Evolutionary conservation across 1,140 invertebrate species (phyloP).

Genomic region (Trypoxylus dichotomus): DNA sequence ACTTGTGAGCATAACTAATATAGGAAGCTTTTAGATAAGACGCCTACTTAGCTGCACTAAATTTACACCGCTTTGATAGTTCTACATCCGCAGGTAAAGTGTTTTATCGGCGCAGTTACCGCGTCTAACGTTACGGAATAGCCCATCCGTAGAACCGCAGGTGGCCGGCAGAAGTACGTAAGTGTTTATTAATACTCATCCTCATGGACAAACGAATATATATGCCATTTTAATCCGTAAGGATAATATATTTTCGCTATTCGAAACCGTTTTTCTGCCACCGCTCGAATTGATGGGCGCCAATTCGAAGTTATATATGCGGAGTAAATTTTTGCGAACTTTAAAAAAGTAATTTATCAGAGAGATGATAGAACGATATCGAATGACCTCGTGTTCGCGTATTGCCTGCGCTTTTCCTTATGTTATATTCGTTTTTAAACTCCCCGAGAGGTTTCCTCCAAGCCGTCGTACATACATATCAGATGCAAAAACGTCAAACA

Average conservation of each 20-base stretch:
- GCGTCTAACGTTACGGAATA: not conserved
- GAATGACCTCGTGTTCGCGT: not conserved
- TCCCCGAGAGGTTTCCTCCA: not conserved
- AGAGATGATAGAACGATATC: not conserved
- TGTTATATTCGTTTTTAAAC: not conserved
- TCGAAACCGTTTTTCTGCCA: not conserved
- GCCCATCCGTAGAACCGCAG: not conserved
- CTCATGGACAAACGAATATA: not conserved
- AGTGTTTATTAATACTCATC: conserved; percentile 7
- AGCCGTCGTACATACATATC: not conserved
- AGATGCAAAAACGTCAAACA: not conserved
- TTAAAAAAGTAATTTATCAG: not conserved
- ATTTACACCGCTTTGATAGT: not conserved
- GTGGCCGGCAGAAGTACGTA: not conserved
- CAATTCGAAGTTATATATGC: not conserved
- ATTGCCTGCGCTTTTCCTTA: not conserved
- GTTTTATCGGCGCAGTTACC: not conserved
- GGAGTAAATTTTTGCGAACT: not conserved
- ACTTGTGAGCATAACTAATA: not conserved
- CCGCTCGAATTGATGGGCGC: not conserved
- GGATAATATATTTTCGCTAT: not conserved
- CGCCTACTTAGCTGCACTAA: not conserved
- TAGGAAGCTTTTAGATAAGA: not conserved
- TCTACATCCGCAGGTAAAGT: not conserved
- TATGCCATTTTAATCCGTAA: not conserved